phyloP scores from a whole-genome alignment of 2,797 vertebrate genomes.

The Ctenosaura bakeri region DNA sequence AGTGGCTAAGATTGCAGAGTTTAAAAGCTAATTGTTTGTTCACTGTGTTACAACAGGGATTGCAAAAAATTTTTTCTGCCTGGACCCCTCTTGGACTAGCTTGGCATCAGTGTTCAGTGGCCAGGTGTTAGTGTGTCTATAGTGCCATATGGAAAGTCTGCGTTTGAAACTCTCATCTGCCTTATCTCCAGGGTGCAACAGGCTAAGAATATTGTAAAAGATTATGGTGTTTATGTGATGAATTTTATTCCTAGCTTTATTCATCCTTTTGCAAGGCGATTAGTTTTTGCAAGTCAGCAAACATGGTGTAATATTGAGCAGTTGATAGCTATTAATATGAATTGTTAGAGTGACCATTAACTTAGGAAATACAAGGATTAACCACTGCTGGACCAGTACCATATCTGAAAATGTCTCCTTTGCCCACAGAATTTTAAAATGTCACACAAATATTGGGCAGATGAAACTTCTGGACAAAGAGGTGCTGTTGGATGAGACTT shows the following conservation, averaged over 20 bases:
- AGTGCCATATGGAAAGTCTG: constrained; percentile 69
- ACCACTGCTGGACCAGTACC: background rate
- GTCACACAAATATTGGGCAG: background rate
- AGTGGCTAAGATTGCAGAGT: background rate
- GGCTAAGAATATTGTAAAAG: constrained; percentile 50
- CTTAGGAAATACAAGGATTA: background rate
- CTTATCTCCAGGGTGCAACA: constrained; percentile 52
- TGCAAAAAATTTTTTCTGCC: constrained; percentile 33
- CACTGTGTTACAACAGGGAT: constrained; percentile 24
- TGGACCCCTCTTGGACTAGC: constrained; percentile 17
- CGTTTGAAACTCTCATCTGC: constrained; percentile 62
- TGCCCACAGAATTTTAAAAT: background rate
- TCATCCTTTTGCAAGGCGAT: constrained; percentile 42
- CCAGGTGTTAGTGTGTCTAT: constrained; percentile 56
- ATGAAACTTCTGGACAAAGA: background rate
- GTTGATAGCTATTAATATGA: background rate
- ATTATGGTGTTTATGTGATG: constrained; percentile 48
- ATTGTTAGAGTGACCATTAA: constrained; percentile 4
- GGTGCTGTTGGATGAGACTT: background rate
- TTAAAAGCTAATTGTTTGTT: accelerated
- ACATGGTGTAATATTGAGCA: background rate
- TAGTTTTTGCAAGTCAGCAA: constrained; percentile 22
- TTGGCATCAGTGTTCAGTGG: constrained; percentile 4
- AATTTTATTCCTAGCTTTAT: constrained; percentile 14
- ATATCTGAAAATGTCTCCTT: too few species aligned